phyloP scores from a whole-genome alignment of 1,140 invertebrate species.

The Mesaphorura yosii region DNA sequence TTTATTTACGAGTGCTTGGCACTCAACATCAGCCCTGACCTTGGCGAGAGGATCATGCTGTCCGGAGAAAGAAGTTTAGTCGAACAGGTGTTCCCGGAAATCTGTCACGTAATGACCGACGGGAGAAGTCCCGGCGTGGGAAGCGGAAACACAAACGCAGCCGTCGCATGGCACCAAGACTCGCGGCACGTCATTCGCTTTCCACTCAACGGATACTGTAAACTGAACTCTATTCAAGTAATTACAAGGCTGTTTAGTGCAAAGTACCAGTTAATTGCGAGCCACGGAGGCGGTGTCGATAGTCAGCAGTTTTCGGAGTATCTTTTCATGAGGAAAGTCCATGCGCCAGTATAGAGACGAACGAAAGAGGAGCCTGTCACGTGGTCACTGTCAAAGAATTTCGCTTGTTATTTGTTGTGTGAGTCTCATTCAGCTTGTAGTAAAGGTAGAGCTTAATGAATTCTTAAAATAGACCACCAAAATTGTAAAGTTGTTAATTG shows the following conservation, averaged over 20 bases:
- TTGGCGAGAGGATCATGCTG: constrained; percentile 74
- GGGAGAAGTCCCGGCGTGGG: too few relatives aligned
- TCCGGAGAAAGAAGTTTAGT: constrained; percentile 62
- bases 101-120: constrained; percentile 69
- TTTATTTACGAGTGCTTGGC: constrained; percentile 64
- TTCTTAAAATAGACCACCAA: too few relatives aligned
- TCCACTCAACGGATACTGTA: constrained; percentile 83
- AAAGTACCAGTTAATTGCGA: constrained; percentile 66
- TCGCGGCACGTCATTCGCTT: constrained; percentile 75
- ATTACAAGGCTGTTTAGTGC: constrained; percentile 75
- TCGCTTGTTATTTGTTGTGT: too few relatives aligned
- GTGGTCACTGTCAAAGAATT: too few relatives aligned
- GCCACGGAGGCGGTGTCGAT: constrained; percentile 76
- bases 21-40: constrained; percentile 73
- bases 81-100: constrained; percentile 66
- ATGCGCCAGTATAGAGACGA: too few relatives aligned
- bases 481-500: too few relatives aligned
- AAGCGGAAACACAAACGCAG: too few relatives aligned
- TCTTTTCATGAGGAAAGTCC: constrained; percentile 62
- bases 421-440: too few relatives aligned
- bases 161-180: constrained; percentile 72
- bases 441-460: too few relatives aligned
- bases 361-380: too few relatives aligned
- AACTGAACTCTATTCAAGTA: constrained; percentile 79
- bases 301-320: constrained; percentile 88